These are phyloP conservation scores for Zoanthus solanderi DNA, from an alignment of 92 coral and sea anemone genomes.

Conservation along the genomic window DNA sequence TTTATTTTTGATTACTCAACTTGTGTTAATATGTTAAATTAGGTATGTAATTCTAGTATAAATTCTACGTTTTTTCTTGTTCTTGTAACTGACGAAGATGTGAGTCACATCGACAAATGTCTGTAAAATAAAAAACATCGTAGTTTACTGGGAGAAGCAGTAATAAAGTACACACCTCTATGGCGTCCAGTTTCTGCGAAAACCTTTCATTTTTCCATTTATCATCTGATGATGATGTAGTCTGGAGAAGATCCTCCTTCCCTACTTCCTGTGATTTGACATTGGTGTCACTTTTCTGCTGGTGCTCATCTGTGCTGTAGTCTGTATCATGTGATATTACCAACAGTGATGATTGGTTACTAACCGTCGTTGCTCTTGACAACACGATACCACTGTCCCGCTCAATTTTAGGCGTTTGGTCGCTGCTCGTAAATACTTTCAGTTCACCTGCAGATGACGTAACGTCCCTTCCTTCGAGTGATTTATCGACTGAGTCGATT, in stretches of 20 bases:
- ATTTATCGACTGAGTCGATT: neutral
- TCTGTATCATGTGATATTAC: conserved; percentile 36
- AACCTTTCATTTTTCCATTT: neutral
- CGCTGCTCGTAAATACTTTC: neutral
- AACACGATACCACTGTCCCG: conserved; percentile 23
- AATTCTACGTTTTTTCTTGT: too few relatives aligned
- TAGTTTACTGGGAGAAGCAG: neutral
- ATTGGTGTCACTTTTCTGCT: neutral
- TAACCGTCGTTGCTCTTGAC: conserved; percentile 12
- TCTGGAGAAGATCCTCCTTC: neutral
- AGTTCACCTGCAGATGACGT: neutral
- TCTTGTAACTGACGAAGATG: too few relatives aligned
- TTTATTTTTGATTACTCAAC: too few relatives aligned
- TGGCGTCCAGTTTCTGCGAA: neutral
- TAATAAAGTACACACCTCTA: neutral
- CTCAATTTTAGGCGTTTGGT: neutral
- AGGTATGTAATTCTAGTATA: too few relatives aligned
- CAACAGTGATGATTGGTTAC: conserved; percentile 33
- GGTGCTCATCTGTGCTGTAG: neutral
- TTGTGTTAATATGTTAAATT: too few relatives aligned
- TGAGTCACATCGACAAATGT: too few relatives aligned
- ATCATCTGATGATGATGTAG: neutral
- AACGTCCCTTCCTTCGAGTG: neutral
- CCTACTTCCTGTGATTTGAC: neutral
- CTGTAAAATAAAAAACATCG: neutral